Conservation (phyloP, 1,140 invertebrate species). For the Nasonia giraulti region DNA sequence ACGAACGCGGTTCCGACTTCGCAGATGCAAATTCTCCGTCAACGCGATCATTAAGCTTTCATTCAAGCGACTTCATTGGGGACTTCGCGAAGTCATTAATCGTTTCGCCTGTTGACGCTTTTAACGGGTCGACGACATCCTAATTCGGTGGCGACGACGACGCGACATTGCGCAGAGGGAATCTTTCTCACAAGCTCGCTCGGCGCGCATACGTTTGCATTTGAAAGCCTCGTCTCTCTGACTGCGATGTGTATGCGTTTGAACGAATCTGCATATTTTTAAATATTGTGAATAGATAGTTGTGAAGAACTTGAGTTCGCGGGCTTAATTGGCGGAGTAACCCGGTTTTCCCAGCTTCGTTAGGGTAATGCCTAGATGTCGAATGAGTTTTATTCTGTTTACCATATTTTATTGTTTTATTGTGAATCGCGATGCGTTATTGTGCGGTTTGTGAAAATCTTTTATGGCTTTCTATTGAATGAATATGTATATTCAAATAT, state of each 20-base stretch:
- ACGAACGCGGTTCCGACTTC: background rate
- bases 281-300: constrained; percentile 5
- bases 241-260: background rate
- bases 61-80: constrained; percentile 48
- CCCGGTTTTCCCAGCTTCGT: background rate
- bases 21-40: constrained; percentile 19
- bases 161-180: background rate
- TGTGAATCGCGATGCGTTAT: background rate
- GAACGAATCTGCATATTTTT: constrained; percentile 16
- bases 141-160: constrained; percentile 16
- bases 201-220: constrained; percentile 20
- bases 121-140: constrained; percentile 27
- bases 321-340: background rate
- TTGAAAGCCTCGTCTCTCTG: background rate
- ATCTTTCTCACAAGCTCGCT: background rate
- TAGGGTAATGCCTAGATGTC: background rate
- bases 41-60: constrained; percentile 1
- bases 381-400: background rate
- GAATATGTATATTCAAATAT: no score
- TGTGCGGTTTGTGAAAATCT: no score
- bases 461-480: no score
- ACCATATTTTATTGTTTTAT: background rate
- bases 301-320: background rate
- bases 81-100: constrained; percentile 47
- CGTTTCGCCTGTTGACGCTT: background rate